Base-by-base conservation (phyloP, 1,140 invertebrate species). In the Eumeta japonica region DNA sequence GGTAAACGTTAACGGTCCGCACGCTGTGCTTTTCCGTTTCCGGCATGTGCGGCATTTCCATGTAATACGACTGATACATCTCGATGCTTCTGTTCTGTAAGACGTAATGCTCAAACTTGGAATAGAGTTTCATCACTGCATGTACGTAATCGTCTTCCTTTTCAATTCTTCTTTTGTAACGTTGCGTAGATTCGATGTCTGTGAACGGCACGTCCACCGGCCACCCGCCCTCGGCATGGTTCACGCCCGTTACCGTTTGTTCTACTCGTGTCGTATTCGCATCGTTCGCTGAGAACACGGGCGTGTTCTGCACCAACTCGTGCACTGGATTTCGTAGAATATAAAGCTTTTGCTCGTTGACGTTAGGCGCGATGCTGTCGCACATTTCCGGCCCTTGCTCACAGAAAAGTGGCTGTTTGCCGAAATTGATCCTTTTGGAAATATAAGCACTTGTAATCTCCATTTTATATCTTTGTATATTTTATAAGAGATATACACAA, bases 141-240 rank as follows among this genome's bases (percentile, higher is more conserved):
- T 87, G 86, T 54, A 91, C 85, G 56, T 94, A 97, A 32, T 81
- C 75, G 66, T 98, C 94, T 70, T 97, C 94, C 70, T 97, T 97
- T 74, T 97, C 94, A 15, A 96, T 84, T 76, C 96, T 97, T 35
- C 95, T 87, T 45, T 91, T 81, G 55, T 92, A 97, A 41, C 92
- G 78, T 53, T 80, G 80, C 10, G 88, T 90, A 58, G 94, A 89
- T 64, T 98, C 94, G 1, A 86, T 79, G 64, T 98, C 94, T 3
- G 83, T 72, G 44, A 85, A 81, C 58, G 94, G 94, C 18, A 98
- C 83, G 55, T 97, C 94, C 72, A 92, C 94, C 0, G 94, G 94
- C 94, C 94, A 98, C 1, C 94, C 95, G 12, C 95, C 95, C 72
- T 98, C 94, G 2, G 84, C 83, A 58, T 98, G 95, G 50, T 89